Conservation (phyloP, 2,113 vertebrate species). For the Apodemus speciosus region DNA sequence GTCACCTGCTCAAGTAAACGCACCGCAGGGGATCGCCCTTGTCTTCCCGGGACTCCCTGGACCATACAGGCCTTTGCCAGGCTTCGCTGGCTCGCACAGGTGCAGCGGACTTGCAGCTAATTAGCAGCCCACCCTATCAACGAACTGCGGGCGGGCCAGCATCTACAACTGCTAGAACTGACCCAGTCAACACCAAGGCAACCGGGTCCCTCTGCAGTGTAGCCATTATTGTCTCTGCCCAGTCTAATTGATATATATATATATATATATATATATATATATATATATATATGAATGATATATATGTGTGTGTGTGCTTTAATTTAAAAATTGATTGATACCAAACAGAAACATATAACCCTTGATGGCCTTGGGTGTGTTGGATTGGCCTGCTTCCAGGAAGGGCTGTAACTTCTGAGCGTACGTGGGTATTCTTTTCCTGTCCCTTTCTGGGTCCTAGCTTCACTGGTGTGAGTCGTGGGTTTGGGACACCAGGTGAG, state of each 20-base stretch:
- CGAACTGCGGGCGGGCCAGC: background rate
- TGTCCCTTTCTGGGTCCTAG: background rate
- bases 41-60: slow-evolving; percentile 18
- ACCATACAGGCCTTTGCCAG: slow-evolving; percentile 25
- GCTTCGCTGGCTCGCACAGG: slow-evolving; percentile 76
- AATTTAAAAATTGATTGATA: background rate
- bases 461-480: background rate
- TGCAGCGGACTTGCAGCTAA: slow-evolving; percentile 73
- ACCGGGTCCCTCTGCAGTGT: background rate
- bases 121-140: slow-evolving; percentile 68
- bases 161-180: slow-evolving; percentile 71
- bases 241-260: too few relatives aligned
- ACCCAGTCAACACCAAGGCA: slow-evolving; percentile 30
- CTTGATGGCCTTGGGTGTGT: background rate
- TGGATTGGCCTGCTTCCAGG: background rate
- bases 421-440: background rate
- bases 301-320: too few relatives aligned
- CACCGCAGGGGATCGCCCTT: background rate
- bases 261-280: too few relatives aligned
- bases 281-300: too few relatives aligned
- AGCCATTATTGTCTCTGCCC: background rate
- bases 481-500: background rate
- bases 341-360: background rate
- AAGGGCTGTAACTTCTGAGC: slow-evolving; percentile 36
- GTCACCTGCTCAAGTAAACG: slow-evolving; percentile 47